Evolutionary conservation across 2,888 invertebrate genomes (phyloP), one percentile per base, ranked within the genome.

Genomic region (Gisinianus flammeolus): DNA sequence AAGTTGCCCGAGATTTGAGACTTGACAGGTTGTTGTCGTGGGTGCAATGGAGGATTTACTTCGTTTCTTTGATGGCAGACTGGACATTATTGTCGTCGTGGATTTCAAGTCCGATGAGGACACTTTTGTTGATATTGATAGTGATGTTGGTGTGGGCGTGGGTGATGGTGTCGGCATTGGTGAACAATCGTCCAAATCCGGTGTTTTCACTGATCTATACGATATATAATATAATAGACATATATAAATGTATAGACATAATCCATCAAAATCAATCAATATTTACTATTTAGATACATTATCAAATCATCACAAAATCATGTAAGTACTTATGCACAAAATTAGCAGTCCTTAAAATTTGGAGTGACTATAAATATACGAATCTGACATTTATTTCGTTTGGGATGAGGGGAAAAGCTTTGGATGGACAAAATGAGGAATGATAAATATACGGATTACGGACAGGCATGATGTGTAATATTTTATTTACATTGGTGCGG

Each of bases 81-180:
- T 72, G 22, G 24, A 5, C 24, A 26, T 24, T 54, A n/a, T 54
- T 12, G 24, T 62, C 4, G 19, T 24, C 6, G 28, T 62, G 24
- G 62, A 26, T 26, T 24, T 44, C 44, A 44, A 2, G 8, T 44
- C 44, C 35, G 30, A 28, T 12, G 75, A 75, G 24, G n/a, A 19
- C n/a, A 56, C n/a, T n/a, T 22, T 31, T 22, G 52, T 19, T 10
- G 71, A 54, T 5, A n/a, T n/a, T n/a, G n/a, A n/a, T n/a, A n/a
- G n/a, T n/a, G n/a, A n/a, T n/a, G 77, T 79, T 0, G 71, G 22
- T 77, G 82, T 83, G 12, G 83, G 81, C 16, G 82, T 82, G n/a
- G 81, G 81, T 54, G 83, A 81, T 0, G 83, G 81, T 19, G 82
- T 82, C 2, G 83, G 83, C 5, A 81, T 79, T 0, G 80, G 81